phyloP scores from a whole-genome alignment of 2,888 invertebrate genomes.

The Agrotis ipsilon region DNA sequence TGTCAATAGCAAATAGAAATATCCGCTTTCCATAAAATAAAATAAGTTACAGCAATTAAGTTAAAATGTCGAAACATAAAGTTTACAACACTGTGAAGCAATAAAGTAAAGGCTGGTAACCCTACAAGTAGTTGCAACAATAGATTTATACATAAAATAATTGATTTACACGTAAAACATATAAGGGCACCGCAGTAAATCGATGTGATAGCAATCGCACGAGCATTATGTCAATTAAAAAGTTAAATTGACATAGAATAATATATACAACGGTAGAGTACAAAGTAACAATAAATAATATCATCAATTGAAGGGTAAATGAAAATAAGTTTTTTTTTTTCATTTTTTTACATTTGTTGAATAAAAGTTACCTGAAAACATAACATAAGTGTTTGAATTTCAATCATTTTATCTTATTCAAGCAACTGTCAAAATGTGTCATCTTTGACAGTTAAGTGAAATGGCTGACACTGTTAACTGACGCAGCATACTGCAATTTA shows the following conservation, averaged over 20 bases:
- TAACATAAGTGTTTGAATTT: no score
- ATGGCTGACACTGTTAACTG: neutral
- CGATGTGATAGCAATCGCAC: slow-evolving; percentile 31
- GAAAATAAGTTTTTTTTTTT: no score
- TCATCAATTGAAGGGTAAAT: neutral
- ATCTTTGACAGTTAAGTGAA: no score
- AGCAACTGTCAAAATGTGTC: no score
- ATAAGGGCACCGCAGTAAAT: slow-evolving; percentile 36
- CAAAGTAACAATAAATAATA: neutral
- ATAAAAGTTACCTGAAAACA: no score
- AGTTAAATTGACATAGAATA: neutral
- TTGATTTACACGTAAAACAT: slow-evolving; percentile 34
- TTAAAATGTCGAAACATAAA: slow-evolving; percentile 40
- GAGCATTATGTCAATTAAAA: slow-evolving; percentile 18
- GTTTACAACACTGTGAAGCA: slow-evolving; percentile 45
- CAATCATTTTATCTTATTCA: no score
- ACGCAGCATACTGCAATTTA: neutral
- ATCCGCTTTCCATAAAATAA: slow-evolving; percentile 55
- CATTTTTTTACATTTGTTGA: no score
- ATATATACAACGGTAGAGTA: neutral
- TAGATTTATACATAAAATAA: slow-evolving; percentile 28
- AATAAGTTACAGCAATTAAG: slow-evolving; percentile 56
- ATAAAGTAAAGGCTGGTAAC: slow-evolving; percentile 36
- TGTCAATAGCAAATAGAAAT: slow-evolving; percentile 38
- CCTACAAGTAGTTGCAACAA: slow-evolving; percentile 41